Evolutionary conservation across 2,797 vertebrate species (phyloP), one percentile per base, ranked within the genome.

Genomic region (Manis crassicaudata): DNA sequence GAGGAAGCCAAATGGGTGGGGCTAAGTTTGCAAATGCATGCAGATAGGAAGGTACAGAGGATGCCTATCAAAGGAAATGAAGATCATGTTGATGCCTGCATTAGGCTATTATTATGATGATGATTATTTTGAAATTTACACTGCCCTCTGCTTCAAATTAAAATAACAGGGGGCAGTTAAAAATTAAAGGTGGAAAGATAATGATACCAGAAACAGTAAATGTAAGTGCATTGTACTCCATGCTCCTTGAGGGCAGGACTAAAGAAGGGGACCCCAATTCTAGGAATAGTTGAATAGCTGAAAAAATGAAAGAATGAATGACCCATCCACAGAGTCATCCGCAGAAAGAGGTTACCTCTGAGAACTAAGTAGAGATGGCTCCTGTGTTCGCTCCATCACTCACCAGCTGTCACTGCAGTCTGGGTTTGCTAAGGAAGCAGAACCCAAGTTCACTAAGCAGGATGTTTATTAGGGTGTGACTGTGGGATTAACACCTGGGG

Each of bases 151-250:
- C 29, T 84, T 92, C 56, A 81, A 56, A 50, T 67, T 67, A 73
- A 96, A 94, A 72, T 73, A 86, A 35, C 29, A 65, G 81, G 85
- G 40, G 25, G 29, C n/a, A 40, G 46, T 87, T 80, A 80, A 89
- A 46, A 46, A 46, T 46, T 46, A 63, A 79, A 67, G 50, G 21
- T 27, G 8, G 7, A 37, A 58, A 85, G 70, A 72, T 14, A 35
- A 50, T 65, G 81, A 35, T 13, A 67, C 43, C 27, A 63, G 29
- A 85, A 89, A 67, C 11, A 87, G 81, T 6, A 75, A 35, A 60
- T 35, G 18, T n/a, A 18, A 68, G 13, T 56, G 40, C 52, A 52
- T n/a, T 54, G 5, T 27, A 23, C 52, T 68, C 76, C 65, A 29
- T 70, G 67, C 1, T 63, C 29, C 23, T 2, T 37, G 46, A 86